Evolutionary conservation across 2,797 vertebrate genomes (phyloP), one percentile per base, ranked within the genome.

Genomic region (Sternotherus odoratus): DNA sequence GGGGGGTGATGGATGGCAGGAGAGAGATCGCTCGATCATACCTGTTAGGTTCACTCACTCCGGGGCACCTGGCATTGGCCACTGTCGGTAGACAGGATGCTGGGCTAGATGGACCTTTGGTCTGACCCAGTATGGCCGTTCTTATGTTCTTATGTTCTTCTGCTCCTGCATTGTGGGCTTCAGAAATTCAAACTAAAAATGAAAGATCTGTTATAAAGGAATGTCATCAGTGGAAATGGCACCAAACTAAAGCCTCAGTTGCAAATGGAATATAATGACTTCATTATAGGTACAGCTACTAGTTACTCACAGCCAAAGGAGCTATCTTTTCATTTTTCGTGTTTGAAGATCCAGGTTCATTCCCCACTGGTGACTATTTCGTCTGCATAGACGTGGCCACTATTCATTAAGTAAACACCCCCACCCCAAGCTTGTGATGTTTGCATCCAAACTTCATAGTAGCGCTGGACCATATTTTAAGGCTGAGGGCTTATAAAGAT

Each of bases 181-280:
- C 39, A 88, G 63, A 87, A 95, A 94, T 49, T 15, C 56, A 75
- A 87, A 87, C 60, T 50, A 80, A 91, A 78, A 91, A 86, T 30
- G 5, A 88, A 80, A 30, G 1, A 87, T 75, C 82, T 75, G 87
- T 54, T 84, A 79, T 77, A 80, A 79, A 91, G 53, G 84, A 19
- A 36, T 11, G 78, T 72, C 87, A 92, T 63, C 51, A 95, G 90
- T 33, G 57, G 24, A 93, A 49, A 90, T 10, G 8, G 39, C 16
- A 81, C 46, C 11, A 87, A 87, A 94, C 12, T 36, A 85, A 36
- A 88, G 93, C 51, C 17, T n/a, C 26, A 54, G 39, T 84, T 85
- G 60, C 28, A 94, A 75, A 0, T 86, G 5, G 7, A 91, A 86
- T 2, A 39, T 54, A 33, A 46, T 30, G 63, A 23, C 82, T 78